A percentile compares a stretch with the other conserved stretches of the same genome.
These are phyloP conservation scores for Polydrusus pterygomalis DNA, from an alignment of 2,888 invertebrate genomes.

Conservation along the genomic window DNA sequence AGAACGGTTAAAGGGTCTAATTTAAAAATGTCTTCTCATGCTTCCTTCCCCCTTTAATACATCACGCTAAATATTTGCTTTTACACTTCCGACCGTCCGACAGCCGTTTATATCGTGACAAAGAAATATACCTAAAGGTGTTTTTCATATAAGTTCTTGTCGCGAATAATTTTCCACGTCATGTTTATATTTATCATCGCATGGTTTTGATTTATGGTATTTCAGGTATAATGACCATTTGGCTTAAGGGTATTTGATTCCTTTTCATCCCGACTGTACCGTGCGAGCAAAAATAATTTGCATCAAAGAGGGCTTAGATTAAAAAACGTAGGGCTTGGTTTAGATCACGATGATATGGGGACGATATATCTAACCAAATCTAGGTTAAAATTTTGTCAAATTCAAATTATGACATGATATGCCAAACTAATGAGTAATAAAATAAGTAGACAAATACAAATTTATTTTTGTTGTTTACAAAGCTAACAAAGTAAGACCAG, in stretches of 20 bases:
- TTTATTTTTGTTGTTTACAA: no score
- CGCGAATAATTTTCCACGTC: slow-evolving; percentile 8
- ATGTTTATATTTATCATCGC: slow-evolving; percentile 4
- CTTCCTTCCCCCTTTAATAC: not conserved
- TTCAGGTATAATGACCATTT: slow-evolving; percentile 3
- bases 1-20: not conserved
- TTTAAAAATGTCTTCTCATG: slow-evolving; percentile 2
- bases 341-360: no score
- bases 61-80: slow-evolving; percentile 13
- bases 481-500: no score
- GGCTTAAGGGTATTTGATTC: not conserved
- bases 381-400: no score
- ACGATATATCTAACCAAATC: no score
- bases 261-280: no score
- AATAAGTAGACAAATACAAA: no score
- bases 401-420: no score
- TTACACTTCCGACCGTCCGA: slow-evolving; percentile 3
- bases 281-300: no score
- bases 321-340: no score
- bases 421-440: no score
- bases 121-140: not conserved
- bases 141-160: slow-evolving; percentile 2
- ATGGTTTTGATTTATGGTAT: slow-evolving; percentile 1
- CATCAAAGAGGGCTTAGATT: no score
- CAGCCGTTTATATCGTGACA: slow-evolving; percentile 1